These are phyloP conservation scores for Onychomys leucogaster DNA, from an alignment of 2,797 vertebrate species.

Conservation along the genomic window DNA sequence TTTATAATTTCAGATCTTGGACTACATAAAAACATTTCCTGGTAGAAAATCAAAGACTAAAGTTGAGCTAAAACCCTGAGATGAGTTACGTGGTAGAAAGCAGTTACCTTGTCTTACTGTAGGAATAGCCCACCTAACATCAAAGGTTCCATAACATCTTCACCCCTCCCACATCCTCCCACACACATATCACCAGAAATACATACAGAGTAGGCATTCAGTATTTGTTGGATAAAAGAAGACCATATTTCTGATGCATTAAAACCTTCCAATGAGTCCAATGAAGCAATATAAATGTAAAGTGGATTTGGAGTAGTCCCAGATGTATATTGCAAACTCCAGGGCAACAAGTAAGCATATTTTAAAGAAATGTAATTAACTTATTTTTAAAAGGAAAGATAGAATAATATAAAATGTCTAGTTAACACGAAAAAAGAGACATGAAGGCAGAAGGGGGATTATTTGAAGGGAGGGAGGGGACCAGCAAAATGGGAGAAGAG, in stretches of 20 bases:
- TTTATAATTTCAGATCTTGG: neutral
- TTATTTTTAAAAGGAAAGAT: neutral
- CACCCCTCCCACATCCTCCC: neutral
- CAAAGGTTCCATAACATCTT: neutral
- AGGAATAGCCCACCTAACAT: neutral
- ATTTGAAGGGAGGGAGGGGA: neutral
- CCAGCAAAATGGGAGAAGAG: neutral
- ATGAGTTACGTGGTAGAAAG: neutral
- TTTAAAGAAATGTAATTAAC: conserved; percentile 18
- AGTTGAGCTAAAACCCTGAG: neutral
- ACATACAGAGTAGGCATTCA: neutral
- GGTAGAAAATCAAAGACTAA: neutral
- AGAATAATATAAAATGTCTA: neutral
- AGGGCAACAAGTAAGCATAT: neutral
- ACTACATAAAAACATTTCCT: neutral
- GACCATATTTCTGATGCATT: neutral
- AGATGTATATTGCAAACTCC: neutral
- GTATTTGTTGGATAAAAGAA: neutral
- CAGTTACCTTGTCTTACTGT: neutral
- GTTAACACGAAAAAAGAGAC: neutral
- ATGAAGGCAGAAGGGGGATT: neutral
- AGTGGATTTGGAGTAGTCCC: neutral
- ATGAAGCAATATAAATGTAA: neutral
- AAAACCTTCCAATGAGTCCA: neutral
- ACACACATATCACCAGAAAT: neutral